Evolutionary conservation across 2,888 invertebrate genomes (phyloP), one percentile per base, ranked within the genome.

Genomic region (Phortica okadai): DNA sequence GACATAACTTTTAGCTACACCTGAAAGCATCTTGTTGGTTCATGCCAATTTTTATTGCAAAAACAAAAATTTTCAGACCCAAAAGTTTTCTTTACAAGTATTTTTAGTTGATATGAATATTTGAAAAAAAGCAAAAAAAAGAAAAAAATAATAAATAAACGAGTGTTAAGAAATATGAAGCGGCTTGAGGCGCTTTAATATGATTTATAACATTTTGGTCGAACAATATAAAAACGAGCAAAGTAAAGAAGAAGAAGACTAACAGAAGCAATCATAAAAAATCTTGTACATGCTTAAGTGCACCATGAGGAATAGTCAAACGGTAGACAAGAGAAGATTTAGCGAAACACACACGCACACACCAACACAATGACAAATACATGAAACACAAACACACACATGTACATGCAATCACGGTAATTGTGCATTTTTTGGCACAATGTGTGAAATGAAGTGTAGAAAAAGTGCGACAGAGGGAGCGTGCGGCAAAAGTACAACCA

Each of bases 381-480:
- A 76, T 74, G 69, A 75, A 76, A 81, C 81, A 56, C 58, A 58
- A 50, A 69, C n/a, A 73, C 62, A 64, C 76, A 66, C 41, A 75
- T 33, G 74, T 25, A 66, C 76, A 81, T 77, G 83, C 83, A 83
- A 83, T 83, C 83, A 83, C 80, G 81, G 83, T 83, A 83, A 83
- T 83, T 83, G 83, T 78, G 78, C 82, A 82, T 77, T 82, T 83
- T 82, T 82, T 83, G 83, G 83, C 83, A 82, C 69, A 77, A 74
- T 72, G 21, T 56, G 42, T 25, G 70, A 50, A 72, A 67, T 41
- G 50, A 67, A 42, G 42, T n/a, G 44, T 54, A 56, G 8, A 14
- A 59, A 64, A 80, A 75, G 67, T 44, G 74, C 8, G 73, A 73
- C 76, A 76, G 62, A 2, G 21, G 62, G 6, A 11, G 25, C 8